phyloP scores from a whole-genome alignment of 2,113 vertebrate genomes.

The Urocynchramus pylzowi region DNA sequence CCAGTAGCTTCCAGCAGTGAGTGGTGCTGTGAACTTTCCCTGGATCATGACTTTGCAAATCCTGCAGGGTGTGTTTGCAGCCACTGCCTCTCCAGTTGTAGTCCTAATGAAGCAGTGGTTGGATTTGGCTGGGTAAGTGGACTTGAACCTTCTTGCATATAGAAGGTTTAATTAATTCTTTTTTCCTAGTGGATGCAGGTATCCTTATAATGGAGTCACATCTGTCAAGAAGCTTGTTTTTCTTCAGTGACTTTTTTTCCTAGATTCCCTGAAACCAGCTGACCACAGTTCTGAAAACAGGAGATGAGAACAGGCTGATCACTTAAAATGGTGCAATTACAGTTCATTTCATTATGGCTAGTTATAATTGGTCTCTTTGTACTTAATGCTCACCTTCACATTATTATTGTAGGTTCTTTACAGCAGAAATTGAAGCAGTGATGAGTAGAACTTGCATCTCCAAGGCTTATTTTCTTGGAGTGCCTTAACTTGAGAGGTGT shows the following conservation, averaged over 20 bases:
- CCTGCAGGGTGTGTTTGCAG: not conserved
- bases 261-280: not conserved
- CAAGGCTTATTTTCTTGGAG: not conserved
- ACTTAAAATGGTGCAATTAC: not conserved
- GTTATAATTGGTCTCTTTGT: not conserved
- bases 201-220: not conserved
- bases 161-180: not conserved
- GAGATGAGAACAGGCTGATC: not conserved
- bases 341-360: not conserved
- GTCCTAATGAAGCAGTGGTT: not conserved
- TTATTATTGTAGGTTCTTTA: not conserved
- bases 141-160: not conserved
- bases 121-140: not conserved
- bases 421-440: not conserved
- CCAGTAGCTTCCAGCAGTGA: not conserved
- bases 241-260: not conserved
- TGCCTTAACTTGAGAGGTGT: not conserved
- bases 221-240: not conserved
- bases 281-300: not conserved
- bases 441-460: not conserved
- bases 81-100: not conserved
- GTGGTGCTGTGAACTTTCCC: not conserved
- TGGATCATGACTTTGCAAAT: not conserved
- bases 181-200: not conserved
- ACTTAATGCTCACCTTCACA: not conserved